Percentiles rank a stretch among this genome's conserved stretches.
These are phyloP conservation scores for Nebria ingens DNA, from an alignment of 1,140 invertebrate species.

Conservation along the genomic window DNA sequence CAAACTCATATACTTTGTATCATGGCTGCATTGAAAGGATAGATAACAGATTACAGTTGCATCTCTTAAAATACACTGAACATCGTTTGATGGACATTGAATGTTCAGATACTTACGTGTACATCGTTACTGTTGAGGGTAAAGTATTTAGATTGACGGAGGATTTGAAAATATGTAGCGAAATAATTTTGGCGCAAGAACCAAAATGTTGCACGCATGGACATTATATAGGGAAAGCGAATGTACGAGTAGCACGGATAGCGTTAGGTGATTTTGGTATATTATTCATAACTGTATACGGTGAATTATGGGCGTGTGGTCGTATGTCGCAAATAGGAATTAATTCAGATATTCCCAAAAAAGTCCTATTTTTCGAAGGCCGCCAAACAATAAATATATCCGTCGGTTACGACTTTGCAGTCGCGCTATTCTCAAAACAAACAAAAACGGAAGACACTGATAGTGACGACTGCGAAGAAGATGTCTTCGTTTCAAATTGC, in stretches of 20 bases:
- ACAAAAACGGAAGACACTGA: constrained; percentile 45
- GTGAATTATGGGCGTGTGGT: constrained; percentile 64
- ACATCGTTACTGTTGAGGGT: constrained; percentile 49
- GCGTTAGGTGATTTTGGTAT: constrained; percentile 47
- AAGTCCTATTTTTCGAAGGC: constrained; percentile 56
- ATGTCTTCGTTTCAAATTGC: constrained; percentile 53
- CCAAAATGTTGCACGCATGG: constrained; percentile 51
- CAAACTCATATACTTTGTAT: constrained; percentile 22
- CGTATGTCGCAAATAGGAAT: constrained; percentile 58
- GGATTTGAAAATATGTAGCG: constrained; percentile 42
- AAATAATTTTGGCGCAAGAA: constrained; percentile 52
- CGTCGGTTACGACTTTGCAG: constrained; percentile 56
- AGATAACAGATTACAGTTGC: constrained; percentile 19
- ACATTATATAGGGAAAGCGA: constrained; percentile 46
- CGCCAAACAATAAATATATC: constrained; percentile 50
- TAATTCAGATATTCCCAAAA: constrained; percentile 45
- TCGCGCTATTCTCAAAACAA: constrained; percentile 51
- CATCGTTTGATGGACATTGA: constrained; percentile 41
- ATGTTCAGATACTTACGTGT: constrained; percentile 45
- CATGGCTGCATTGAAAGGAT: constrained; percentile 23
- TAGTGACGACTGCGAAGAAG: constrained; percentile 48
- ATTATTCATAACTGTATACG: constrained; percentile 44
- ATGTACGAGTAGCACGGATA: constrained; percentile 50
- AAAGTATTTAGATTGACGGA: constrained; percentile 45
- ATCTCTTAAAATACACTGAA: constrained; percentile 16